Percentiles rank a stretch among this genome's conserved stretches.
These are phyloP conservation scores for Lordiphosa andalusiaca DNA, from an alignment of 2,888 invertebrate genomes.

Conservation along the genomic window DNA sequence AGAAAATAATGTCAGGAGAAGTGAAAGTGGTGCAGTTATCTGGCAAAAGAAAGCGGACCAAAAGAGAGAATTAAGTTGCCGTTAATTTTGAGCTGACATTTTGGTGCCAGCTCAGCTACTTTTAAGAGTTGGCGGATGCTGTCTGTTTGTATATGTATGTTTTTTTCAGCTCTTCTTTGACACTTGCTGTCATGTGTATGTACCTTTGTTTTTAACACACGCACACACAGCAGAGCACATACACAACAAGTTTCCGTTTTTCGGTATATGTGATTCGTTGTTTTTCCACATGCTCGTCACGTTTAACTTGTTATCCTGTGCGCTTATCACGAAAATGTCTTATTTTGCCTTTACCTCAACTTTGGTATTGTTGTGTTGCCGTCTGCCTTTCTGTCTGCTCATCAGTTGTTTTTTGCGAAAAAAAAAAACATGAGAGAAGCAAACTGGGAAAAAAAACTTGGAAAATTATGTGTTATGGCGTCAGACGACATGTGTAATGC, in stretches of 20 bases:
- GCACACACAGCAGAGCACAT: not conserved
- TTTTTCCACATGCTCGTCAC: conserved; percentile 51
- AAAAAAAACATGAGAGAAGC: not conserved
- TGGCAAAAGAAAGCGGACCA: not conserved
- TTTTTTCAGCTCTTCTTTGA: conserved; percentile 45
- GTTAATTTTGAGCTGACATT: conserved; percentile 32
- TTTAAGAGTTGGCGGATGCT: conserved; percentile 14
- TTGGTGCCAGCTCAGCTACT: conserved; percentile 43
- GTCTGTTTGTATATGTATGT: conserved; percentile 31
- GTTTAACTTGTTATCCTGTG: conserved; percentile 61
- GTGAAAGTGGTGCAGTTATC: conserved; percentile 41
- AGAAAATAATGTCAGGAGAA: conserved; percentile 56
- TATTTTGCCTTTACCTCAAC: conserved; percentile 41
- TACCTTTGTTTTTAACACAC: conserved; percentile 52
- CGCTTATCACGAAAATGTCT: conserved; percentile 62
- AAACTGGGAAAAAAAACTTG: conserved; percentile 25
- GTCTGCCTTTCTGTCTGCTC: conserved; percentile 29
- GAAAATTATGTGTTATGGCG: conserved; percentile 57
- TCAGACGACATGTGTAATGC: conserved; percentile 60
- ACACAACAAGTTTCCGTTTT: too few species aligned
- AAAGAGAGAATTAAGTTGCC: conserved; percentile 4
- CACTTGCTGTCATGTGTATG: conserved; percentile 48
- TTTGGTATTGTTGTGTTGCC: conserved; percentile 1
- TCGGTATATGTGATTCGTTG: not conserved
- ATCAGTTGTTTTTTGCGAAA: conserved; percentile 25